These are phyloP conservation scores for Pterois miles DNA, from an alignment of 2,797 vertebrate species.

Conservation along the genomic window DNA sequence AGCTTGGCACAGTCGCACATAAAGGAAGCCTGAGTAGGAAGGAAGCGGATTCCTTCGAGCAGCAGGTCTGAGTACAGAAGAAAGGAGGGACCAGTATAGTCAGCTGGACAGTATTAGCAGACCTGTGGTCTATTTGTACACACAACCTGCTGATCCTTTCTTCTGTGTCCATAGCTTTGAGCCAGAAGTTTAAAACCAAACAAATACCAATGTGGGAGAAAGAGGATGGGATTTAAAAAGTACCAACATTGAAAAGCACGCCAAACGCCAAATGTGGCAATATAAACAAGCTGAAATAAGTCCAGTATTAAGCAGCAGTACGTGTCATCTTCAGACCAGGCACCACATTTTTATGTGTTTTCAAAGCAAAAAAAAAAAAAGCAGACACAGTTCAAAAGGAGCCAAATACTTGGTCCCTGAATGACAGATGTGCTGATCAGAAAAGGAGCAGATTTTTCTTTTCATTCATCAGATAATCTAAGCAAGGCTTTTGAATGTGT, in stretches of 20 bases:
- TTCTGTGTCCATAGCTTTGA: constrained; percentile 49
- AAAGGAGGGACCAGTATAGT: constrained; percentile 61
- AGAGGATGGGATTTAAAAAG: neutral
- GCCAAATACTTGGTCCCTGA: neutral
- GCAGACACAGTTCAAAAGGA: neutral
- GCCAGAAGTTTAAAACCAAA: constrained; percentile 49
- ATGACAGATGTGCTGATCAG: constrained; percentile 12
- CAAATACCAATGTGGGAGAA: constrained; percentile 34
- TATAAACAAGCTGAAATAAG: neutral
- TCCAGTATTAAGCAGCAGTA: neutral
- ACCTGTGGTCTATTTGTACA: constrained; percentile 56
- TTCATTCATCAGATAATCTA: neutral
- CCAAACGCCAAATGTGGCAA: constrained; percentile 1
- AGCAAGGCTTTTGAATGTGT: neutral
- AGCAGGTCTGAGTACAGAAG: constrained; percentile 59
- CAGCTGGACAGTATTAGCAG: constrained; percentile 64
- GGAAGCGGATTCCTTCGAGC: constrained; percentile 56
- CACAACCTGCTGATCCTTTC: constrained; percentile 59
- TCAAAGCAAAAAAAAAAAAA: constrained; percentile 10
- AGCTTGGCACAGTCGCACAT: constrained; percentile 32
- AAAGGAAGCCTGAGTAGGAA: constrained; percentile 53
- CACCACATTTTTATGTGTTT: constrained; percentile 1
- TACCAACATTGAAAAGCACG: constrained; percentile 13
- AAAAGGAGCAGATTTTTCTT: neutral
- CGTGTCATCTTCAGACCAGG: neutral